These are phyloP conservation scores for Apamea monoglypha DNA, from an alignment of 2,888 invertebrate species.

Conservation along the genomic window DNA sequence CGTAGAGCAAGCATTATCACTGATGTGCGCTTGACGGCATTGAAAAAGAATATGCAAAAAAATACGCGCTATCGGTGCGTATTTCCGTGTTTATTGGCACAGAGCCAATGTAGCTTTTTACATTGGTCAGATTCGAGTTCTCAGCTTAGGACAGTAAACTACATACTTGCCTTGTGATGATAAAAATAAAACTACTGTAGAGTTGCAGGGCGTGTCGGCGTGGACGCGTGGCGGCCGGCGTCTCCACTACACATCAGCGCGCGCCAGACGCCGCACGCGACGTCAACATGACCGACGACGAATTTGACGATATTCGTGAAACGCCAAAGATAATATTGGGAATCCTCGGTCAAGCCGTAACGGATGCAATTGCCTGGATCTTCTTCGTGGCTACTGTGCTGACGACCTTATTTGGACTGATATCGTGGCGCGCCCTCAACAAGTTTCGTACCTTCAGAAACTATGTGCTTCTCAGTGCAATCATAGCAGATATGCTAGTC, in stretches of 20 bases:
- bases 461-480: slow-evolving; percentile 38
- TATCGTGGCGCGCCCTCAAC: slow-evolving; percentile 25
- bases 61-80: background rate
- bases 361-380: slow-evolving; percentile 9
- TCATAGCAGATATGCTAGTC: slow-evolving; percentile 13
- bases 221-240: background rate
- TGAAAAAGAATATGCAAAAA: background rate
- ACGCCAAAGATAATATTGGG: background rate
- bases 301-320: background rate
- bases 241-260: background rate
- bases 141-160: background rate
- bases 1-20: background rate
- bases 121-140: background rate
- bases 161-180: slow-evolving; percentile 2
- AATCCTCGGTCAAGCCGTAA: background rate
- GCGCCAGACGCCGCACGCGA: slow-evolving; percentile 25
- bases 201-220: background rate
- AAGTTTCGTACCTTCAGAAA: slow-evolving; percentile 45
- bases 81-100: slow-evolving; percentile 17
- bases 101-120: slow-evolving; percentile 3
- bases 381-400: slow-evolving; percentile 19
- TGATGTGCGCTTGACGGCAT: background rate
- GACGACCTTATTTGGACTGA: slow-evolving; percentile 13
- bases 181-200: slow-evolving; percentile 24
- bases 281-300: background rate